A percentile compares a stretch with the other conserved stretches of the same genome.
phyloP scores from a whole-genome alignment of 2,113 vertebrate species.

The Epinephelus moara region DNA sequence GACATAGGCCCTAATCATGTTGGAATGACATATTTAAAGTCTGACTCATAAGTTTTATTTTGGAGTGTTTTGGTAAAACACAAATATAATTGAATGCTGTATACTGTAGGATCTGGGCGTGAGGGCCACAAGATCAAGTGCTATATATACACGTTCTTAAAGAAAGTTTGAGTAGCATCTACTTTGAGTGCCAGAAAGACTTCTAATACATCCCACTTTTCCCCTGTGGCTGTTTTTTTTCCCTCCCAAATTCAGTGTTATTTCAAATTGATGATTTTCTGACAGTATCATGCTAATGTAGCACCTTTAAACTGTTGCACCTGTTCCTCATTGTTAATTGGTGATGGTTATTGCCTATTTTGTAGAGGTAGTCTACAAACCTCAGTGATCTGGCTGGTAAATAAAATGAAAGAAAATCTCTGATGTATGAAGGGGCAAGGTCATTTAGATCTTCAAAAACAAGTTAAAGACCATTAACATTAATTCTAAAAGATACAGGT shows the following conservation, averaged over 20 bases:
- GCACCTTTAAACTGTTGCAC: slow-evolving; percentile 21
- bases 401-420: too few species aligned
- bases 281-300: neutral
- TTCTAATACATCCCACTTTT: neutral
- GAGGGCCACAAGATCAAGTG: neutral
- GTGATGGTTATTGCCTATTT: neutral
- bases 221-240: neutral
- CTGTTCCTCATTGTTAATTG: neutral
- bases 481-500: too few species aligned
- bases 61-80: neutral
- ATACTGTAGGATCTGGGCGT: neutral
- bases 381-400: too few species aligned
- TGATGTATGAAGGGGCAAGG: too few species aligned
- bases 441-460: too few species aligned
- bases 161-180: neutral
- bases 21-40: neutral
- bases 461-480: too few species aligned
- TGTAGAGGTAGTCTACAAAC: neutral
- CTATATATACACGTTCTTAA: neutral
- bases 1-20: neutral
- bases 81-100: neutral
- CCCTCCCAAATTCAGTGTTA: neutral
- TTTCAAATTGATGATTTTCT: neutral
- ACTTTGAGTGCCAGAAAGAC: neutral
- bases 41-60: neutral